Base-by-base conservation (phyloP, 2,888 invertebrate genomes). In the Eristalis arbustorum region DNA sequence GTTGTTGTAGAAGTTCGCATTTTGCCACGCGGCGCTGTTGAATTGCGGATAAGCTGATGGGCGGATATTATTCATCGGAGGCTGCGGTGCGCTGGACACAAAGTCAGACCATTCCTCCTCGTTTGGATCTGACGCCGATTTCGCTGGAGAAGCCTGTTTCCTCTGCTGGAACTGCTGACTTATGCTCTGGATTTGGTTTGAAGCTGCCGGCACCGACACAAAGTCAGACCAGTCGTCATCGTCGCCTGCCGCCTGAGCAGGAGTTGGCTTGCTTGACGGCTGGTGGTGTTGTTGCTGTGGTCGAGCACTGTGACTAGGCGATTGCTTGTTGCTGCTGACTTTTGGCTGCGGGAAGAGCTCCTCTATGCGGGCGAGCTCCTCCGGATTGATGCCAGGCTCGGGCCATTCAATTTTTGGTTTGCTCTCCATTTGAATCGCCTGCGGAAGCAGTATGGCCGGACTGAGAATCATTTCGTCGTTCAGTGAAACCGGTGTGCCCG, bases 181-280 rank as follows among this genome's bases (percentile, higher is more conserved):
- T 5, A 81, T 88, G 23, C 76, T 85, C 71, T 83, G 85, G 10
- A 87, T 87, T 42, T 81, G 72, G 64, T 76, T 83, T 64, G 74
- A 23, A 5, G 88, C 71, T 34, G 88, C 88, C 13, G 91, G 91
- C 83, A 93, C 90, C 84, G 92, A 94, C 37, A 94, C 93, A 91
- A 94, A 94, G 88, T 94, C 94, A 3, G 93, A 93, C 94, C 94
- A 94, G 88, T 94, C 94, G 76, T 94, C 94, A 67, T 94, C 94
- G 66, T 92, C 92, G 25, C 57, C 64, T 1, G 23, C 57, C 56
- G 89, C 61, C 14, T 66, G 72, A 0, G 76, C 25, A 25, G 25
- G 28, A 4, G 82, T 59, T 34, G 56, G 25, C 61, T 63, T 75
- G 28, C 42, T 73, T 14, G 74, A 82, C 23, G 73, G 69, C 61